These are phyloP conservation scores for Griposia aprilina DNA, from an alignment of 2,888 invertebrate species.

Conservation along the genomic window DNA sequence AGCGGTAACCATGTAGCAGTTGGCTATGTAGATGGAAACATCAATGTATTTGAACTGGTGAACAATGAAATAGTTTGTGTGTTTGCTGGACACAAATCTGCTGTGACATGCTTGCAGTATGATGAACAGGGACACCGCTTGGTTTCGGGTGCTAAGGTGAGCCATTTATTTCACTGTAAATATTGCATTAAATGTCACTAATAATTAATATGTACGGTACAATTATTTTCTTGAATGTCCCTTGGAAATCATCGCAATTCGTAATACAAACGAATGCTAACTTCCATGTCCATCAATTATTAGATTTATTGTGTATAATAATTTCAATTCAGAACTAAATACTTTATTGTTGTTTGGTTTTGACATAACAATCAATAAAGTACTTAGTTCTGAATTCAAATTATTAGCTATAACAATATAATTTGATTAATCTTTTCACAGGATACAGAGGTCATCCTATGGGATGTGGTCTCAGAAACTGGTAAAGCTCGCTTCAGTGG, in stretches of 20 bases:
- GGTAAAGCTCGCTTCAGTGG: slow-evolving; percentile 97
- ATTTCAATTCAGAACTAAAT: too few species aligned
- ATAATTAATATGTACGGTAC: background rate
- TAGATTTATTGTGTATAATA: too few species aligned
- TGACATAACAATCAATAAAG: too few species aligned
- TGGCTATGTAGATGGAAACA: slow-evolving; percentile 97
- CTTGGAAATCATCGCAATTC: too few species aligned
- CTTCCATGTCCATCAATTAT: too few species aligned
- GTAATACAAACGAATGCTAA: too few species aligned
- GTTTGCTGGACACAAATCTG: slow-evolving; percentile 96
- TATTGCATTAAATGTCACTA: background rate
- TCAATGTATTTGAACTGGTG: slow-evolving; percentile 95
- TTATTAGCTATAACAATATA: background rate
- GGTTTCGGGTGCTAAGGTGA: slow-evolving; percentile 96
- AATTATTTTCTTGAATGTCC: too few species aligned
- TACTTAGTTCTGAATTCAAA: too few species aligned
- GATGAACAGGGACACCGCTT: slow-evolving; percentile 95
- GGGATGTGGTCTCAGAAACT: slow-evolving; percentile 98
- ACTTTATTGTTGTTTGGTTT: too few species aligned
- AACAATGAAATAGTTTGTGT: slow-evolving; percentile 93
- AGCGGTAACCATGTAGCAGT: slow-evolving; percentile 95
- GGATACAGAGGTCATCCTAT: slow-evolving; percentile 98
- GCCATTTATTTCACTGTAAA: background rate
- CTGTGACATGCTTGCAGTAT: slow-evolving; percentile 95
- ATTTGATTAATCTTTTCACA: slow-evolving; percentile 77